Evolutionary conservation across 2,888 invertebrate species (phyloP).

Genomic region (Troides oblongomaculatus): DNA sequence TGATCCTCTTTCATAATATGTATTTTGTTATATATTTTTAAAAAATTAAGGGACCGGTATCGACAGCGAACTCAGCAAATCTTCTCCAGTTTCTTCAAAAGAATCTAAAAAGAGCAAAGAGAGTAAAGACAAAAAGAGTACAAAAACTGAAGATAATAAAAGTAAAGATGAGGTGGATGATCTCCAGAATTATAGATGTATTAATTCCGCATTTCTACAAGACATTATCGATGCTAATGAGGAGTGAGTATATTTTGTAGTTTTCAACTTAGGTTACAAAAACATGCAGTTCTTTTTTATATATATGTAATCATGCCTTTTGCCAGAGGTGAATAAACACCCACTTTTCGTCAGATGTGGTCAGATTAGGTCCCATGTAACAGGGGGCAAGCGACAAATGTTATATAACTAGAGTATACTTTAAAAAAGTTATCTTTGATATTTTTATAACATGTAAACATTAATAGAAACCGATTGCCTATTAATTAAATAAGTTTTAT

Average conservation of each 20-base stretch:
- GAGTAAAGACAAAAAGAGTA: constrained; percentile 82
- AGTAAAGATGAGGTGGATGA: constrained; percentile 83
- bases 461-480: no score
- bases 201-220: constrained; percentile 85
- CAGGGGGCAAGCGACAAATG: no score
- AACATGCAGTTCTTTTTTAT: no score
- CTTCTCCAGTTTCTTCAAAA: constrained; percentile 87
- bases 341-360: no score
- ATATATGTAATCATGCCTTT: no score
- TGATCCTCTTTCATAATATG: background rate
- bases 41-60: constrained; percentile 76
- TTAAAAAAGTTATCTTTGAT: no score
- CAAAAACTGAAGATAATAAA: constrained; percentile 71
- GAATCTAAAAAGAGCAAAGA: constrained; percentile 90
- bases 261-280: no score
- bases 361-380: no score
- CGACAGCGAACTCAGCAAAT: constrained; percentile 89
- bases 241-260: constrained; percentile 74
- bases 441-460: no score
- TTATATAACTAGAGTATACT: no score
- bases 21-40: background rate
- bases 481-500: no score
- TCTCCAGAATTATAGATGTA: constrained; percentile 82
- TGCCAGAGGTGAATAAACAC: no score
- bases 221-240: constrained; percentile 86